Base-by-base conservation (phyloP, 2,888 invertebrate species). In the Chorisops tibialis region DNA sequence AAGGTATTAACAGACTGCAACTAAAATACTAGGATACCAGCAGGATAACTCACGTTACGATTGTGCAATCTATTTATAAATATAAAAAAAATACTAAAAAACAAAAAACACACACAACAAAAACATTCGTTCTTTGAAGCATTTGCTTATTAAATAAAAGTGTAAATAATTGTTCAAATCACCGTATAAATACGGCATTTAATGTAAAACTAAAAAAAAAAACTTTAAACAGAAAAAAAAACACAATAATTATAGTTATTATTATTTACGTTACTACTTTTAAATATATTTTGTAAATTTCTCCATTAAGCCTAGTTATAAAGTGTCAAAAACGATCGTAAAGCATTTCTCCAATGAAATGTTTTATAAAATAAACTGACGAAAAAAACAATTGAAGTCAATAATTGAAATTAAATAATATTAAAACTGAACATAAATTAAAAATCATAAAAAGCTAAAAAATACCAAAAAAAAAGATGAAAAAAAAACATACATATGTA, bases 51-150 rank as follows among this genome's bases (percentile, higher is more conserved):
- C 56, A 56, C 30, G 9, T 30, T 30, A 7, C 22, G 18, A 56
- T 11, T 56, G 56, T 56, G 56, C 56, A 56, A 56, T 56, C 39
- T 45, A 43, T 22, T 50, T 14, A 50, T 14, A 50, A 50, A 22
- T 18, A 48, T 18, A 45, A 19, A 18, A 30, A 14, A 38, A 51
- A 16, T 51, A 6, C 19, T 22, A 18, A 45, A 16, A 45, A 45
- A 21, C 12, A n/a, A 7, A 30, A 30, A 48, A 24, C 21, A 45
- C 19, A 16, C 22, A 48, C 4, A 48, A 48, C 11, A 48, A 22
- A 48, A 22, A 48, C 48, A 48, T 48, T 48, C 48, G 22, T 22
- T 19, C 48, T 50, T 50, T n/a, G 21, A 12, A 48, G 6, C 4
- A 50, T 30, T 50, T 14, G n/a, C 16, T 30, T 30, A 30, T 30